A percentile compares a stretch with the other conserved stretches of the same genome.
Evolutionary conservation across 2,888 invertebrate genomes (phyloP).

Genomic region (Euclidia mi): DNA sequence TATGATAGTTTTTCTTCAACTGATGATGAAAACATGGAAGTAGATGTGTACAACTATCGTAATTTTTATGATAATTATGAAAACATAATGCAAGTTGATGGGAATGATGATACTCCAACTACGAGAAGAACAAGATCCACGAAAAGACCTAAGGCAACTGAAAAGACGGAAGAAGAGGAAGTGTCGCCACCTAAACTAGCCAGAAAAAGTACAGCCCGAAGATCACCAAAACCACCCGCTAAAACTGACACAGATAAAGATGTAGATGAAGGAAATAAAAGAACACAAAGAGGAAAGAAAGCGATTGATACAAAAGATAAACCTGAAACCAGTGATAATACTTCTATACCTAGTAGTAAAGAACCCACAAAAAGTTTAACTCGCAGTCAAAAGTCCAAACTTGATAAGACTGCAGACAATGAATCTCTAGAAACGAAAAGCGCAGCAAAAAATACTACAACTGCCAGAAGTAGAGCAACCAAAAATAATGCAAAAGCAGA

Average conservation of each 20-base stretch:
- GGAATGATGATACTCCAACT: constrained; percentile 58
- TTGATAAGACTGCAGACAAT: constrained; percentile 14
- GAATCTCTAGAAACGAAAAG: constrained; percentile 29
- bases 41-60: constrained; percentile 73
- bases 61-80: constrained; percentile 54
- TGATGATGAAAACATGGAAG: constrained; percentile 68
- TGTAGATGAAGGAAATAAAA: constrained; percentile 8
- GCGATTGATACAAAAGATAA: constrained; percentile 11
- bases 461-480: constrained; percentile 29
- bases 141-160: constrained; percentile 59
- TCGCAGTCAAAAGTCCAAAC: constrained; percentile 23
- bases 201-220: constrained; percentile 45
- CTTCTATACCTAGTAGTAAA: constrained; percentile 6
- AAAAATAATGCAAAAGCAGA: constrained; percentile 35
- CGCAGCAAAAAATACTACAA: constrained; percentile 22
- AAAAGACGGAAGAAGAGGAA: constrained; percentile 55
- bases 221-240: constrained; percentile 21
- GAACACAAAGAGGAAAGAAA: constrained; percentile 15
- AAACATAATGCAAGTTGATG: constrained; percentile 62
- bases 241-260: constrained; percentile 21
- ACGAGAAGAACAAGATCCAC: constrained; percentile 61
- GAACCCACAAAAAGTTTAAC: constrained; percentile 13
- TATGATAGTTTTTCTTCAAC: constrained; percentile 71
- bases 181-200: constrained; percentile 77
- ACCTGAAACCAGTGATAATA: neutral